Evolutionary conservation across 2,888 invertebrate genomes (phyloP).

Genomic region (Margaritifera margaritifera): DNA sequence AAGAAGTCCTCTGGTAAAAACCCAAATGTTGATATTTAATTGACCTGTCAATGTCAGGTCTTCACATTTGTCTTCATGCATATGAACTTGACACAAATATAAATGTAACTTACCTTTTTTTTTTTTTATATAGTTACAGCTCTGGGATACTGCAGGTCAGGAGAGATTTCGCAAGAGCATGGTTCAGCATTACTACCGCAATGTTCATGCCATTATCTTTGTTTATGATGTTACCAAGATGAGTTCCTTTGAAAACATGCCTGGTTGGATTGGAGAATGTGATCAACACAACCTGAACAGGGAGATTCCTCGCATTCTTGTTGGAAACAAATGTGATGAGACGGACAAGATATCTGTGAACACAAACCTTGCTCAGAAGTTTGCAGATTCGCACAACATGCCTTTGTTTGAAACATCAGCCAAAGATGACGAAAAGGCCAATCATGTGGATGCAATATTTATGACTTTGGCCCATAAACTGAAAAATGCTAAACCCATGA

Average conservation of each 20-base stretch:
- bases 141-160: slow-evolving; percentile 88
- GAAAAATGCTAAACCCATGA: slow-evolving; percentile 79
- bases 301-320: slow-evolving; percentile 81
- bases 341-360: slow-evolving; percentile 77
- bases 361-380: slow-evolving; percentile 82
- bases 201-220: slow-evolving; percentile 88
- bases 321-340: slow-evolving; percentile 87
- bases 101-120: too few relatives aligned
- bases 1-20: too few relatives aligned
- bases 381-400: slow-evolving; percentile 77
- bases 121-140: slow-evolving; percentile 78
- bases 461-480: slow-evolving; percentile 87
- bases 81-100: too few relatives aligned
- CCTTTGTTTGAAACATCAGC: slow-evolving; percentile 89
- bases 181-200: slow-evolving; percentile 88
- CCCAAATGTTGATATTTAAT: too few relatives aligned
- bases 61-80: too few relatives aligned
- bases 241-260: slow-evolving; percentile 80
- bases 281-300: slow-evolving; percentile 79
- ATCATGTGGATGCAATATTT: slow-evolving; percentile 87
- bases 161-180: slow-evolving; percentile 86
- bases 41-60: too few relatives aligned
- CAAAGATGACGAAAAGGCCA: slow-evolving; percentile 81
- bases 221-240: slow-evolving; percentile 85
- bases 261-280: slow-evolving; percentile 85